Conservation (phyloP, 2,888 invertebrate species). For the Monopis laevigella region DNA sequence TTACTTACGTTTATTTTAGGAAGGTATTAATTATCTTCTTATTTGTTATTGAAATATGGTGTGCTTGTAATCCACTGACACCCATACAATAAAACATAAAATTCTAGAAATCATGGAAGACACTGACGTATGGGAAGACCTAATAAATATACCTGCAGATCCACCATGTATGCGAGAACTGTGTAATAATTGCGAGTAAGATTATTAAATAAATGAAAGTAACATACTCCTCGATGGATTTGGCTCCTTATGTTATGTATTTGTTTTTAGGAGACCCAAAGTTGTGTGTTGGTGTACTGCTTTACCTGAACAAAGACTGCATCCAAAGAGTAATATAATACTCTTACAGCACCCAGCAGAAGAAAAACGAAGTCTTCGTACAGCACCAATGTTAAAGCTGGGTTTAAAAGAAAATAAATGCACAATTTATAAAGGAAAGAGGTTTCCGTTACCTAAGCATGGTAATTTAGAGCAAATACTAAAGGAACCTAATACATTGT, state of each 20-base stretch:
- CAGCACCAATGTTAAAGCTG: conserved; percentile 87
- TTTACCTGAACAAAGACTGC: conserved; percentile 75
- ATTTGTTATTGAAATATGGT: too few species aligned
- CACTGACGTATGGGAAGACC: conserved; percentile 72
- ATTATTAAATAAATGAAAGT: conserved; percentile 18
- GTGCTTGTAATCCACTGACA: too few species aligned
- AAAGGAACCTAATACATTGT: conserved; percentile 71
- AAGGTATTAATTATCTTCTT: too few species aligned
- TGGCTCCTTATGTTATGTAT: conserved; percentile 1
- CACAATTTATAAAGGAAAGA: conserved; percentile 82
- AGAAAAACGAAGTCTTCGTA: conserved; percentile 87
- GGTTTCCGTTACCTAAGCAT: conserved; percentile 78
- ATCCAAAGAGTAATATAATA: conserved; percentile 76
- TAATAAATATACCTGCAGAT: conserved; percentile 78
- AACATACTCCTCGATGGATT: neutral
- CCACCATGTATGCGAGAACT: conserved; percentile 77
- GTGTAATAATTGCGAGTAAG: conserved; percentile 80
- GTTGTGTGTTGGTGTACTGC: conserved; percentile 93
- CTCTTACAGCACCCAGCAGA: conserved; percentile 94
- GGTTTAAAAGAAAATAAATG: conserved; percentile 81
- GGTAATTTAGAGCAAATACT: conserved; percentile 74
- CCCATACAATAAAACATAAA: neutral
- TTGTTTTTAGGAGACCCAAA: conserved; percentile 74
- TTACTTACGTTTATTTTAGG: too few species aligned
- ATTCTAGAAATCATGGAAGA: conserved; percentile 34